Conservation (phyloP, 23 tunicate species). For the Phallusia fumigata region DNA sequence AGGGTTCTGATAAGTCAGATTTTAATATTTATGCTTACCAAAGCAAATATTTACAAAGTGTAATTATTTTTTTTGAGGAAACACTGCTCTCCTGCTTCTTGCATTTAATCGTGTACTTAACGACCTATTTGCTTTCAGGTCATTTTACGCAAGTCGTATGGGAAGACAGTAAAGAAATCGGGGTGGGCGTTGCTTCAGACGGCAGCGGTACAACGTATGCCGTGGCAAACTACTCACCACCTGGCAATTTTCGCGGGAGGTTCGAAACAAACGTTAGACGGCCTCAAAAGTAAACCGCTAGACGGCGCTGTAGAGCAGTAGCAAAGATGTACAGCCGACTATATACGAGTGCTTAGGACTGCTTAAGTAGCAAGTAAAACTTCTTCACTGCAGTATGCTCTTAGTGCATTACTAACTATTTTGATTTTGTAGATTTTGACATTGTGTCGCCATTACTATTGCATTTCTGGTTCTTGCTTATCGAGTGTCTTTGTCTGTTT, state of each 20-base stretch:
- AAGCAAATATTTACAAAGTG: background rate
- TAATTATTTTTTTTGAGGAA: no score
- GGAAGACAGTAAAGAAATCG: constrained; percentile 47
- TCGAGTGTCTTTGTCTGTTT: no score
- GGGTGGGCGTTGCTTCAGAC: constrained; percentile 76
- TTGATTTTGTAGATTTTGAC: no score
- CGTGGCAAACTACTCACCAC: constrained; percentile 66
- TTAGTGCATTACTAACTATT: no score
- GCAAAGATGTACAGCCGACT: no score
- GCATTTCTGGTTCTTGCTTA: no score
- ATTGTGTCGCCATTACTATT: no score
- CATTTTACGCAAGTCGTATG: constrained; percentile 91
- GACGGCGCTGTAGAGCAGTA: background rate
- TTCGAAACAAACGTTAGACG: constrained; percentile 52
- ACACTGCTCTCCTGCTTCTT: no score
- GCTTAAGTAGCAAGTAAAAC: no score
- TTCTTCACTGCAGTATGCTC: no score
- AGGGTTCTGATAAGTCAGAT: no score
- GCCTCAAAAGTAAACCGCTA: constrained; percentile 17
- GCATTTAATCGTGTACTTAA: background rate
- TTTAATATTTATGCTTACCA: background rate
- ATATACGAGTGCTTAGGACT: no score
- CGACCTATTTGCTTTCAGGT: constrained; percentile 23
- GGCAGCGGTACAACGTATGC: constrained; percentile 49
- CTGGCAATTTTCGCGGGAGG: constrained; percentile 60